Evolutionary conservation across 1,140 invertebrate genomes (phyloP).

Genomic region (Cyclina sinensis): DNA sequence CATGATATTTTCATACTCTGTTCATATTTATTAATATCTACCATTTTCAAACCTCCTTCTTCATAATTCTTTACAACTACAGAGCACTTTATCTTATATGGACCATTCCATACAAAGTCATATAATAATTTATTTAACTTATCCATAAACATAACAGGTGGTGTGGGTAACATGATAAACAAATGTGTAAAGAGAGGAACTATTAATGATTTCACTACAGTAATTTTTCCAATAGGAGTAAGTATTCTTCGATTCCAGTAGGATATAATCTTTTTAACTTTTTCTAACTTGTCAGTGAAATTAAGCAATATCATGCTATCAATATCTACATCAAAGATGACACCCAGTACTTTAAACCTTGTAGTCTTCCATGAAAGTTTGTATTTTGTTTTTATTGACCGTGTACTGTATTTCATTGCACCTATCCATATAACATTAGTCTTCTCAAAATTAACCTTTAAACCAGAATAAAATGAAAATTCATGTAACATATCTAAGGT

Average conservation of each 20-base stretch:
- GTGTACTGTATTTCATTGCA: background rate
- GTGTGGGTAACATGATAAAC: background rate
- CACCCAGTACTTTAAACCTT: background rate
- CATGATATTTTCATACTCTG: constrained; percentile 8
- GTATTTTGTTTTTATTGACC: background rate
- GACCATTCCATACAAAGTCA: constrained; percentile 6
- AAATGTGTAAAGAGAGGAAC: background rate
- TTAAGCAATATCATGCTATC: background rate
- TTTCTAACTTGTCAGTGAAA: background rate
- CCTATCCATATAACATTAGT: constrained; percentile 54
- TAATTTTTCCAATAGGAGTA: constrained; percentile 15
- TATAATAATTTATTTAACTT: background rate
- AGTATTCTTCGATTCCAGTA: constrained; percentile 6
- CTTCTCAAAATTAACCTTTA: constrained; percentile 52
- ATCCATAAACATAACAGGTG: background rate
- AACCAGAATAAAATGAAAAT: constrained; percentile 29
- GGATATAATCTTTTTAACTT: background rate
- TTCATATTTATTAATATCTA: background rate
- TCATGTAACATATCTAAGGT: background rate
- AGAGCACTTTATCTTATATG: background rate
- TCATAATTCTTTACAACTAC: background rate
- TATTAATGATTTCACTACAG: background rate
- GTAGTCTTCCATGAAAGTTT: background rate
- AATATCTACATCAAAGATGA: background rate
- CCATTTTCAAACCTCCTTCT: background rate